Base-by-base conservation (phyloP, 2,888 invertebrate genomes). In the Phyllotreta striolata region DNA sequence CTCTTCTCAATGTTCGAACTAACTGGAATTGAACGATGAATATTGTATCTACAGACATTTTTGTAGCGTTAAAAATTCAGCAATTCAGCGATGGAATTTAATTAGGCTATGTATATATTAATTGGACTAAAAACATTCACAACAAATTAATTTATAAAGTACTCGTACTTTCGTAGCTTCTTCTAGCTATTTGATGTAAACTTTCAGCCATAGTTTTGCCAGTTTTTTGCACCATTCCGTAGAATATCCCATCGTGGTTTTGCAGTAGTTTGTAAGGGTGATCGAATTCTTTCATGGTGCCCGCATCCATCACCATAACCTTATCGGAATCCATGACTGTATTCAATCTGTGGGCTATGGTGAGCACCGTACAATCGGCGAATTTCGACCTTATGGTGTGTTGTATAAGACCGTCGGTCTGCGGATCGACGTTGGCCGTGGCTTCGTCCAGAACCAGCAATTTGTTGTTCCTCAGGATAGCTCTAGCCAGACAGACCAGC, bases 311-410 rank as follows among this genome's bases (percentile, higher is more conserved):
- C 9, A 93, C 92, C 70, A 93, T 78, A 62, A 93, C 72, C 80
- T 88, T 87, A 82, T 93, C 91, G 0, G 91, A 91, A 81, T 94
- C 93, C 90, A 94, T 93, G 56, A 94, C 90, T 0, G 93, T 93
- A 75, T 93, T 88, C 4, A 95, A 84, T 46, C 93, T 85, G 80
- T 94, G 93, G 34, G 93, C 93, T 49, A 94, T 91, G 0, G 93
- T 93, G 35, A 93, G 84, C 40, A 93, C 92, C 0, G 92, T 92
- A 78, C 92, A 92, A 13, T 87, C 84, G 0, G 84, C 85, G 76
- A 93, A 93, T 77, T 91, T 91, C 55, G 83, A 84, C 66, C 91
- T 83, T 64, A 93, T 92, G 0, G 92, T 91, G 12, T 84, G 84
- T 76, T 93, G 93, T 68, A 93, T 93, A 8, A 92, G 78, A 2